A percentile compares a stretch with the other conserved stretches of the same genome.
phyloP scores from a whole-genome alignment of 2,113 vertebrate genomes.

The Onychorhynchus coronatus region DNA sequence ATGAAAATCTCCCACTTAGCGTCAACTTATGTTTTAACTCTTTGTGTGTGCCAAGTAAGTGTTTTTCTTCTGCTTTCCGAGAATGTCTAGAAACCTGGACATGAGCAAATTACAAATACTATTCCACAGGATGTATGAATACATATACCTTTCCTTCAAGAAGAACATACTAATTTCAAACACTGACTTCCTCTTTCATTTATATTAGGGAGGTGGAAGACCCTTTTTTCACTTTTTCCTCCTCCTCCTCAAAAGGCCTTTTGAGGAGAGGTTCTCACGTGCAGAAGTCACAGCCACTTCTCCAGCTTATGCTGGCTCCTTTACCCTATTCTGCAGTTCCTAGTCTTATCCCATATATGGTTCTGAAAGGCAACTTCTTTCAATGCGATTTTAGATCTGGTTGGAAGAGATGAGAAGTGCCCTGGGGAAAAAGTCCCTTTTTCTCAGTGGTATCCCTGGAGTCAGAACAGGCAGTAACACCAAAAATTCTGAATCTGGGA shows the following conservation, averaged over 20 bases:
- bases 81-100: background rate
- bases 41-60: background rate
- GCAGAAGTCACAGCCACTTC: background rate
- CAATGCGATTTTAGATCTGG: background rate
- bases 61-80: background rate
- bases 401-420: background rate
- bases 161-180: background rate
- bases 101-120: background rate
- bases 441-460: background rate
- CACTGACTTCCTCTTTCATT: background rate
- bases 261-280: background rate
- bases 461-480: background rate
- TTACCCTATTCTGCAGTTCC: background rate
- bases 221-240: background rate
- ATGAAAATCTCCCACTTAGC: background rate
- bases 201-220: background rate
- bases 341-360: background rate
- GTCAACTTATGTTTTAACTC: background rate
- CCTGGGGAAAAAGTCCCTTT: background rate
- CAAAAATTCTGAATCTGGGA: background rate
- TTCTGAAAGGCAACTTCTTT: background rate
- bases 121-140: background rate
- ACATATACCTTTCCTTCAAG: background rate
- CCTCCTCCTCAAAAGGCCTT: background rate
- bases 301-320: background rate